Base-by-base conservation (phyloP, 1,140 invertebrate genomes). In the Drosophila mayri region DNA sequence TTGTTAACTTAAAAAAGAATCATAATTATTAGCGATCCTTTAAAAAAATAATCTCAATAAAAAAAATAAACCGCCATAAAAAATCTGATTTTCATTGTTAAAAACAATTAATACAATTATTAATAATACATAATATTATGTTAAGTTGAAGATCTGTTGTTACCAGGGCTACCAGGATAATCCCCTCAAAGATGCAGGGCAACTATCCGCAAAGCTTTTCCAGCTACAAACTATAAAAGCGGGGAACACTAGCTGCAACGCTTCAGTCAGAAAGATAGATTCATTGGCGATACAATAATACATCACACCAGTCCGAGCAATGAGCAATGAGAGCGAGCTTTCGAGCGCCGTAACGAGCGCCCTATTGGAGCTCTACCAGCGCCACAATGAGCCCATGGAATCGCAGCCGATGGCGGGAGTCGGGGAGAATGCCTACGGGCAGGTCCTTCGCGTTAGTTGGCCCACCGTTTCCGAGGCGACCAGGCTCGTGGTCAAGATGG, bases 371-470 rank as follows among this genome's bases (percentile, higher is more conserved):
- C 55, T 76, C 30, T 76, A 76, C 30, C 62, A 76, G 14, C 74
- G 62, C 10, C 46, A 61, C 1, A 2, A 67, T 22, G 35, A 41
- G 11, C 73, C 74, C 20, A 32, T 76, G 11, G 54, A 46, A 16
- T 12, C 55, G 20, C 62, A 76, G 49, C 65, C 83, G 0, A 71
- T 83, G 18, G 72, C 67, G 1, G 85, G 85, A 20, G 68, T 76
- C 14, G 85, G 85, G 50, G 85, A 90, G 61, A 90, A 90, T 46
- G 76, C 78, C 11, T 90, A 81, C 41, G 85, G 85, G 6, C 74
- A 81, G 44, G 75, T 90, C 40, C 43, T 87, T 9, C 75, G 79
- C 20, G 66, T 71, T 10, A 70, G 55, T 62, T 70, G 66, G 71
- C 77, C 50, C n/a, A 46, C 54, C 4, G 7, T 47, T 3, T 9